These are phyloP conservation scores for Brachionus plicatilis DNA, from an alignment of 1,140 invertebrate genomes.

Conservation along the genomic window DNA sequence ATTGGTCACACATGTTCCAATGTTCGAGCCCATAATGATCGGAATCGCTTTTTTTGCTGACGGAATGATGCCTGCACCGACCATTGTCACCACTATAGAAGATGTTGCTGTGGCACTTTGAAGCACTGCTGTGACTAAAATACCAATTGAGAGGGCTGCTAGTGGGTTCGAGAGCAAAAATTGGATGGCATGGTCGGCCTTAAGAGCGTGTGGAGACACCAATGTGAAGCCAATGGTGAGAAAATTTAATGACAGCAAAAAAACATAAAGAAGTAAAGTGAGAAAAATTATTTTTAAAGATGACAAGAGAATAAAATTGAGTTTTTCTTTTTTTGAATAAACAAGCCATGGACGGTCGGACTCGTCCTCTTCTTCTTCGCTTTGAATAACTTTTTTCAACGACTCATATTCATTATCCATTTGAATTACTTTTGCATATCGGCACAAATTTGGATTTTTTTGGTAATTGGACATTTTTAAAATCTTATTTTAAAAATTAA, in stretches of 20 bases:
- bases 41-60: conserved; percentile 58
- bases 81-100: conserved; percentile 63
- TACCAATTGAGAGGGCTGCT: conserved; percentile 61
- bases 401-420: neutral
- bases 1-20: conserved; percentile 63
- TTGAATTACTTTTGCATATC: neutral
- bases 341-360: neutral
- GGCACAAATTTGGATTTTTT: neutral
- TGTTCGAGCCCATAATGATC: conserved; percentile 63
- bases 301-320: neutral
- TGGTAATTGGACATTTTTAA: neutral
- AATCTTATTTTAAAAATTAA: neutral
- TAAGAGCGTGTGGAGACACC: neutral
- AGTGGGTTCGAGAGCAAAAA: conserved; percentile 60
- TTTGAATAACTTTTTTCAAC: neutral
- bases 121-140: conserved; percentile 62
- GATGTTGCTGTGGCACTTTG: conserved; percentile 63
- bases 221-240: neutral
- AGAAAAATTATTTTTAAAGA: neutral
- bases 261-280: neutral
- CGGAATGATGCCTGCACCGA: conserved; percentile 48
- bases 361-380: neutral
- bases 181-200: neutral
- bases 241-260: conserved; percentile 13
- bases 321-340: neutral